A percentile compares a stretch with the other conserved stretches of the same genome.
phyloP scores from a whole-genome alignment of 2,113 vertebrate genomes.

The Limanda limanda region DNA sequence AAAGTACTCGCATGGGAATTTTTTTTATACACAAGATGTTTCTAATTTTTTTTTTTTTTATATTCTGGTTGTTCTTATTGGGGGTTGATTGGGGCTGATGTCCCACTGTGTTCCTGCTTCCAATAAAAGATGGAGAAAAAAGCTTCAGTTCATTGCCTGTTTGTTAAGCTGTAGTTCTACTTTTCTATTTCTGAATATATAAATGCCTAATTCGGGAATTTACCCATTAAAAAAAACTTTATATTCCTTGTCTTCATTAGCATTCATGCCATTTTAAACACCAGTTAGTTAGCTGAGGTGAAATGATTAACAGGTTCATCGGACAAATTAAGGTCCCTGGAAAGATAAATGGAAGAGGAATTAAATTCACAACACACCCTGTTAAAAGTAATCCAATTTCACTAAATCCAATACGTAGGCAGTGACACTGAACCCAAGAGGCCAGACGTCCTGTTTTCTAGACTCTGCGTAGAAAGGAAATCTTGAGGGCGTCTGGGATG shows the following conservation, averaged over 20 bases:
- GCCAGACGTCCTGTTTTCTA: conserved; percentile 38
- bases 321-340: background rate
- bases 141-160: background rate
- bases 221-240: background rate
- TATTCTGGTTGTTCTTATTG: conserved; percentile 81
- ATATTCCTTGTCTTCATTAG: background rate
- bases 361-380: background rate
- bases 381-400: background rate
- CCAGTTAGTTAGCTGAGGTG: background rate
- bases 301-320: background rate
- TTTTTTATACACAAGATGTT: conserved; percentile 86
- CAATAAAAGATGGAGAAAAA: conserved; percentile 78
- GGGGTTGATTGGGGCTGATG: conserved; percentile 71
- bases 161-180: background rate
- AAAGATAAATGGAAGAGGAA: background rate
- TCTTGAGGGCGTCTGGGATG: conserved; percentile 79
- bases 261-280: background rate
- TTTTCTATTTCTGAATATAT: background rate
- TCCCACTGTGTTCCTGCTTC: conserved; percentile 83
- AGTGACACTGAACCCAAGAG: background rate
- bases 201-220: background rate
- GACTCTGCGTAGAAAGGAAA: conserved; percentile 77
- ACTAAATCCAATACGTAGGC: background rate
- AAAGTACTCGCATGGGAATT: conserved; percentile 85
- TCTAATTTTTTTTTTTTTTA: conserved; percentile 78